Percentiles rank a stretch among this genome's conserved stretches.
phyloP scores from a whole-genome alignment of 2,113 vertebrate species.

The Holacanthus passer region DNA sequence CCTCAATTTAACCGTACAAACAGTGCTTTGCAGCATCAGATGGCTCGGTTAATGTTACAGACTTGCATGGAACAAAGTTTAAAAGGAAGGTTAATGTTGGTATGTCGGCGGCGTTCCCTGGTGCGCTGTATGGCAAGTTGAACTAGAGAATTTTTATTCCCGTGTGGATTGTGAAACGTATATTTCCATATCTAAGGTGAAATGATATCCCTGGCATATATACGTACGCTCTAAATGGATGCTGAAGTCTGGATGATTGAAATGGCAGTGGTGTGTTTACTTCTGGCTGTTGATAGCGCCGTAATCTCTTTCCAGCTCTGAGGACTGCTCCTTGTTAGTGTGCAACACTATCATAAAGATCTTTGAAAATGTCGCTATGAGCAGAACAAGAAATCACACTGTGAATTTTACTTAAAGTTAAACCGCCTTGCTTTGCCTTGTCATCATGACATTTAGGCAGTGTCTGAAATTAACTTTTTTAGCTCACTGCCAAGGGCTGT shows the following conservation, averaged over 20 bases:
- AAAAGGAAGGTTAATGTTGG: conserved; percentile 44
- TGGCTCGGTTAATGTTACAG: conserved; percentile 25
- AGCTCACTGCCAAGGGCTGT: conserved; percentile 52
- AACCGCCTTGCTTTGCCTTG: conserved; percentile 48
- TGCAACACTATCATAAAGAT: conserved; percentile 54
- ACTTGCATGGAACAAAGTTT: conserved; percentile 35
- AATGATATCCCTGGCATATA: conserved; percentile 5
- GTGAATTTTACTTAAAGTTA: conserved; percentile 58
- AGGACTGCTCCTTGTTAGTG: conserved; percentile 50
- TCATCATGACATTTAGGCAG: conserved; percentile 53
- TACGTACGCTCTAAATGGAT: background rate
- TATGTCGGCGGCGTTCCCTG: conserved; percentile 28
- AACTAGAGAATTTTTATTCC: conserved; percentile 6
- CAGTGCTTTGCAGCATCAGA: conserved; percentile 27
- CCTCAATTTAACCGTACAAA: conserved; percentile 53
- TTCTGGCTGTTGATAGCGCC: conserved; percentile 46
- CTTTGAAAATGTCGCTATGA: conserved; percentile 41
- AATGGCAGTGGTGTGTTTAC: conserved; percentile 62
- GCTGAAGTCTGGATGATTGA: conserved; percentile 44
- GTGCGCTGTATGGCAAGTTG: conserved; percentile 7
- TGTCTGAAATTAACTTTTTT: conserved; percentile 67
- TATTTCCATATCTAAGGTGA: conserved; percentile 37
- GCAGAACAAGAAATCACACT: conserved; percentile 26
- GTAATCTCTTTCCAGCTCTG: conserved; percentile 57
- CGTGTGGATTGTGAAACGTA: conserved; percentile 9